Percentiles rank a stretch among this genome's conserved stretches.
phyloP scores from a whole-genome alignment of 2,797 vertebrate genomes.

The Sebastes aleutianus region DNA sequence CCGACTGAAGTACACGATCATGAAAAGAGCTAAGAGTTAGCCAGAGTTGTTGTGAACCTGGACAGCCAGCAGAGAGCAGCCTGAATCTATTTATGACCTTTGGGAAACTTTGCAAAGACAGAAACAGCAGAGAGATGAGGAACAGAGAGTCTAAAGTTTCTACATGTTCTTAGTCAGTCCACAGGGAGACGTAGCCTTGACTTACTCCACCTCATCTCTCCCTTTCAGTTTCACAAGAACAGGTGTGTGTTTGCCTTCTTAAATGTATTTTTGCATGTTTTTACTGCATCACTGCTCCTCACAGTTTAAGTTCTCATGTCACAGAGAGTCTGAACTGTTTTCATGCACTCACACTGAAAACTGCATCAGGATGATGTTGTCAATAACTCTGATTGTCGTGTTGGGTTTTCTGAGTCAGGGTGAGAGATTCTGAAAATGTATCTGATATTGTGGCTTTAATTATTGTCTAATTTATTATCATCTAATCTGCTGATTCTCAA shows the following conservation, averaged over 20 bases:
- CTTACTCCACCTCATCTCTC: too few relatives aligned
- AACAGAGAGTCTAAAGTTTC: too few relatives aligned
- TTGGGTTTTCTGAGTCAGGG: slow-evolving; percentile 35
- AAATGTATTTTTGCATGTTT: slow-evolving; percentile 28
- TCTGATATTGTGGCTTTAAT: background rate
- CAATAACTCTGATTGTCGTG: background rate
- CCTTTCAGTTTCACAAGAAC: slow-evolving; percentile 24
- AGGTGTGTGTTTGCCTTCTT: slow-evolving; percentile 10
- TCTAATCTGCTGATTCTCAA: background rate
- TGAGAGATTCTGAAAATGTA: slow-evolving; percentile 19
- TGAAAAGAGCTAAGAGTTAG: too few relatives aligned
- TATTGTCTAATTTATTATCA: background rate
- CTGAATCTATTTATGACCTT: too few relatives aligned
- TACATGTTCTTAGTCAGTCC: too few relatives aligned
- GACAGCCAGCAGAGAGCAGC: too few relatives aligned
- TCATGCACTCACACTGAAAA: slow-evolving; percentile 7
- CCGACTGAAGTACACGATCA: too few relatives aligned
- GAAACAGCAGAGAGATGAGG: too few relatives aligned
- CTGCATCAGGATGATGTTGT: slow-evolving; percentile 12
- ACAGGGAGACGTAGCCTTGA: too few relatives aligned
- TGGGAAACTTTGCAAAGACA: too few relatives aligned
- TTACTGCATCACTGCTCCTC: slow-evolving; percentile 22
- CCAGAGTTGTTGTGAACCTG: too few relatives aligned
- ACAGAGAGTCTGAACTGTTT: slow-evolving; percentile 10
- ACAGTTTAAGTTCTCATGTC: background rate